A percentile compares a stretch with the other conserved stretches of the same genome.
phyloP scores from a whole-genome alignment of 23 tunicate species.

The Diplosoma virens region DNA sequence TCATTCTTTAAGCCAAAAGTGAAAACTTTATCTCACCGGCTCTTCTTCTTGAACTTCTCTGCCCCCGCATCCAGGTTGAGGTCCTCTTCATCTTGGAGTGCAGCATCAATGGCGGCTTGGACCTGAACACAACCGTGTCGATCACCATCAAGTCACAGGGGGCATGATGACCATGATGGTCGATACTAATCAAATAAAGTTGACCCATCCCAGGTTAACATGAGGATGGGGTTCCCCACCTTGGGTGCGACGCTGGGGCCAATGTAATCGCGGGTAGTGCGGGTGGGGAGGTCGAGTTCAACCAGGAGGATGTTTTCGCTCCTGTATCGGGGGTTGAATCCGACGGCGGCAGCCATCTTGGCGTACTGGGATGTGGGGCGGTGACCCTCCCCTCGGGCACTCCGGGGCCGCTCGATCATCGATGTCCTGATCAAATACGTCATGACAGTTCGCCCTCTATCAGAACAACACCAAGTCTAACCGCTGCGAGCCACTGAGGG shows the following conservation, averaged over 20 bases:
- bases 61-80: conserved; percentile 79
- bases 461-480: no score
- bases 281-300: conserved; percentile 92
- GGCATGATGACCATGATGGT: no score
- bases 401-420: conserved; percentile 91
- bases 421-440: conserved; percentile 70
- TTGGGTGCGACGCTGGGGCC: conserved; percentile 93
- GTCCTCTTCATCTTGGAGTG: conserved; percentile 89
- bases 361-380: conserved; percentile 86
- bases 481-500: conserved; percentile 32
- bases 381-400: conserved; percentile 64
- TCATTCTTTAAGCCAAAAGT: background rate
- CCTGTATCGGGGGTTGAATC: conserved; percentile 75
- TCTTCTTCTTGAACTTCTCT: conserved; percentile 45
- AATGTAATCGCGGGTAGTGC: conserved; percentile 86
- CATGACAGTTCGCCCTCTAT: no score
- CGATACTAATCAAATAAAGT: no score
- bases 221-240: no score
- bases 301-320: conserved; percentile 86
- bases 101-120: conserved; percentile 92
- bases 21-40: background rate
- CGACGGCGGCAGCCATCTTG: conserved; percentile 81
- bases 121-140: no score
- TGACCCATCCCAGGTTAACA: no score
- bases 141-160: no score